phyloP scores from a whole-genome alignment of 2,797 vertebrate genomes.

The Parauchenoglanis punctatus region DNA sequence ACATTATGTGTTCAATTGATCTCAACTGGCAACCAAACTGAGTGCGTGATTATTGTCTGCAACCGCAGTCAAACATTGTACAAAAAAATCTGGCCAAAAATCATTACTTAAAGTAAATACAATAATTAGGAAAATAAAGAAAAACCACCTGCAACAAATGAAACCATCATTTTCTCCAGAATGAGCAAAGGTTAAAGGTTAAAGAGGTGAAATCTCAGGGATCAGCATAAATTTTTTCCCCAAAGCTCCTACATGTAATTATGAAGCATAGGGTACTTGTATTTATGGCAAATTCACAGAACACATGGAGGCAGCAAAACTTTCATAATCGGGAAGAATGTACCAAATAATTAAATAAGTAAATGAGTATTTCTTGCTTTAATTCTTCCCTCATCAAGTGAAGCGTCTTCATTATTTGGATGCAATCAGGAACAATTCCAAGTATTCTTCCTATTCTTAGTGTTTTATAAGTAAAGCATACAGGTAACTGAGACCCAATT shows the following conservation, averaged over 20 bases:
- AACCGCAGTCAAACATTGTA: neutral
- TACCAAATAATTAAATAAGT: neutral
- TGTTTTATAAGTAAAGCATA: neutral
- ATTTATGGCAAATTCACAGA: neutral
- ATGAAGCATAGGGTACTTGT: neutral
- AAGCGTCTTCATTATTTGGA: neutral
- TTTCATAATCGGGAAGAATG: neutral
- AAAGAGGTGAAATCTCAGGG: neutral
- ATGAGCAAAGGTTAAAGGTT: neutral
- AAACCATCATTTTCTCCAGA: neutral
- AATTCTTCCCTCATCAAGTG: neutral
- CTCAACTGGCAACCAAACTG: neutral
- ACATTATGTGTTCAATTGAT: neutral
- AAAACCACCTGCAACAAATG: neutral
- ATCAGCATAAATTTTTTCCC: neutral
- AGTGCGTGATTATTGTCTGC: neutral
- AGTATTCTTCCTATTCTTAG: neutral
- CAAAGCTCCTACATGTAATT: neutral
- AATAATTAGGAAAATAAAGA: neutral
- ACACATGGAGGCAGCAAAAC: neutral
- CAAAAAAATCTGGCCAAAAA: neutral
- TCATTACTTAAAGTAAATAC: neutral
- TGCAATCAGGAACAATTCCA: neutral
- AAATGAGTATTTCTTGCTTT: neutral
- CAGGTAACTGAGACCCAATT: neutral